Base-by-base conservation (phyloP, 2,113 vertebrate species). In the Platysternon megacephalum region DNA sequence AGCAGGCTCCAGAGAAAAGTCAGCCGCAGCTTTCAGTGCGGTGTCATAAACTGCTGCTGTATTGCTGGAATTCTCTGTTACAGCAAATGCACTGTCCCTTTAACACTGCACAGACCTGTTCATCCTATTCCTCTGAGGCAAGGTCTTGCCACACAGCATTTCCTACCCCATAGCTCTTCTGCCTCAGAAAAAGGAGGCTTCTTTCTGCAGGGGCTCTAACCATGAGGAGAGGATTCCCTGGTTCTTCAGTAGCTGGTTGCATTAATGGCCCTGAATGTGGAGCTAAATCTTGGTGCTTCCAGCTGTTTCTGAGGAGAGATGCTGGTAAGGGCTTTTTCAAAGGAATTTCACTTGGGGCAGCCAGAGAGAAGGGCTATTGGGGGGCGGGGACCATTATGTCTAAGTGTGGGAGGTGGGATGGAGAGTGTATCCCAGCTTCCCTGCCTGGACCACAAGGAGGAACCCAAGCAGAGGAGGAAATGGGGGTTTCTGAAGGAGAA, bases 181-280 rank as follows among this genome's bases (percentile, higher is more conserved):
- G 93, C 91, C 92, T 97, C 88, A 92, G 84, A 85, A 92, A 28
- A 92, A 94, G 84, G 86, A 84, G 14, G 0, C 11, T 22, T 72
- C 49, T 90, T 93, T 94, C 93, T 6, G 0, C 11, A 42, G 12
- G 92, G 84, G 35, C 52, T 91, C 28, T 10, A 86, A 84, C 5
- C 79, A 85, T 32, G 51, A 68, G 44, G 49, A 39, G n/a, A 42
- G 35, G 35, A 79, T 11, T 74, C 55, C 74, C 53, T 56, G 89
- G 55, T 72, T 68, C 91, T 95, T 90, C 85, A 6, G 83, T 35
- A 74, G 17, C 76, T 91, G 58, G 85, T 86, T 68, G 14, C 24
- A 2, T 48, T 80, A 39, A 84, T 79, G 79, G 42, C 12, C 61
- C 29, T 81, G 14, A 42, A 49, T 22, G 39, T 46, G 11, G 4